Base-by-base conservation (phyloP, 2,888 invertebrate species). In the Alloscopus bannaensis region DNA sequence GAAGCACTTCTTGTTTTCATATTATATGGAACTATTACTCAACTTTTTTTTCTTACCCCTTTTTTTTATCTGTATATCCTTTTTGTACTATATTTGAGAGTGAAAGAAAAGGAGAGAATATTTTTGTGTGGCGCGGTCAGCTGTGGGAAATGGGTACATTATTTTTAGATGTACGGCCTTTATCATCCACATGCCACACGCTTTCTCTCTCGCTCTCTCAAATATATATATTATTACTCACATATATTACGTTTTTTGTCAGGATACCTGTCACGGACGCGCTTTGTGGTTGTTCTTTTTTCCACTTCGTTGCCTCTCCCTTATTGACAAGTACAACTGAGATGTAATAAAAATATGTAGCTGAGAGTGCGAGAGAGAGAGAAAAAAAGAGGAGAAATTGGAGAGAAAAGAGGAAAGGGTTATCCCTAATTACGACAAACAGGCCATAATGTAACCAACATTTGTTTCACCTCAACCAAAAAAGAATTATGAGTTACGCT, bases 101-200 rank as follows among this genome's bases (percentile, higher is more conserved):
- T 2, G 18, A 28, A 16, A 65, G 36, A 60, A 26, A 28, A 45
- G 45, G 59, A 8, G 18, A 77, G 42, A 45, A 55, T 62, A 77
- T 64, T 77, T 47, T 79, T 72, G 72, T 60, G 71, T n/a, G n/a
- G n/a, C n/a, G n/a, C 57, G 72, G 72, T 65, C 79, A 79, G 79
- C 79, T 79, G 79, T 72, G 72, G 72, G 71, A 72, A 79, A 79
- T 79, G 79, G 72, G 79, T 36, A 52, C 71, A 79, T 79, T 72
- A 71, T 79, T 79, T 77, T 45, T 45, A 64, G 64, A 77, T 77
- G 69, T 64, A 69, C 57, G 69, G 42, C 55, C 62, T 57, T 70
- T 70, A 68, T 70, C 69, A 77, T 69, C 55, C 42, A 24, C 71
- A 29, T 45, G 57, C 59, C 60, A 65, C 64, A 62, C 68, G 52